Evolutionary conservation across 2,113 vertebrate species (phyloP), one percentile per base, ranked within the genome.

Genomic region (Hyla sarda): DNA sequence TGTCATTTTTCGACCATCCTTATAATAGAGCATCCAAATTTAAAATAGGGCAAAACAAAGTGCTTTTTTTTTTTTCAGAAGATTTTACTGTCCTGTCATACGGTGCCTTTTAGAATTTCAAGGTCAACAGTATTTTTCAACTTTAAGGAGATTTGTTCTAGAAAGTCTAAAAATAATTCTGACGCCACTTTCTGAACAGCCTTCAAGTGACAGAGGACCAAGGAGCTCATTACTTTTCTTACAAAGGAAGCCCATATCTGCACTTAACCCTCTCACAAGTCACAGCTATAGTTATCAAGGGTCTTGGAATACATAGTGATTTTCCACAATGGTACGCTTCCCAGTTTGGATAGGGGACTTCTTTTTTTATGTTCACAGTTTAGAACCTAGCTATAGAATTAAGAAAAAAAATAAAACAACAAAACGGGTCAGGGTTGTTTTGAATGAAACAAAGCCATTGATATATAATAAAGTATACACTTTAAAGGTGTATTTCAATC

Each of bases 91-190:
- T 79, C 48, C 47, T 78, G 28, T 83, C 71, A 74, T n/a, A 28
- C 1, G n/a, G 23, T 74, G 58, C 34, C 69, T 45, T 54, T 41
- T 52, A 50, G 52, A 83, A 83, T 74, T 65, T 72, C 77, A 86
- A 86, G 84, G 84, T 86, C 84, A 80, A 73, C 23, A 16, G 25
- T 30, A 72, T 52, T 56, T 86, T 17, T 81, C 32, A 71, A 47
- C 84, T 79, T 48, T 69, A 34, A 85, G 34, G 50, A 37, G 11
- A 78, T 50, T 85, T 77, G 10, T 62, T 77, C 73, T 72, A n/a
- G 50, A 74, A 74, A 74, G 60, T 47, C 62, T 82, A 82, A 69
- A 82, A 82, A 82, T 82, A 82, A 17, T 82, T 19, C 25, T 71
- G 41, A 69, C 19, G 62, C 37, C 62, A 69, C 80, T 82, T 69